Conservation (phyloP, 2,113 vertebrate genomes). For the Corythornis madagascariensis region DNA sequence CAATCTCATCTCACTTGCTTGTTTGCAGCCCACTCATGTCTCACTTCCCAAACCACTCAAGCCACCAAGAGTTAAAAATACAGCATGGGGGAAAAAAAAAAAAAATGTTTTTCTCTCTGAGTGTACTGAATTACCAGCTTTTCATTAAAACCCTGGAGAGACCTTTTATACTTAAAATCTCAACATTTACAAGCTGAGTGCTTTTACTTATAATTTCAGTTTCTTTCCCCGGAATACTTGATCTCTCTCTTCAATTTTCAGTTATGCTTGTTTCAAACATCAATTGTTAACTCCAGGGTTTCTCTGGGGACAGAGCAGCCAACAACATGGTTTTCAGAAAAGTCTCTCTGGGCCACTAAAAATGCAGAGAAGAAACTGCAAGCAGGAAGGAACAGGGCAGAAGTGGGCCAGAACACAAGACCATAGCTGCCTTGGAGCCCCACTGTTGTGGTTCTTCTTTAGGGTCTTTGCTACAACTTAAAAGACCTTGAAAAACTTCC, state of each 20-base stretch:
- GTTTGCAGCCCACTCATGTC: conserved; percentile 53
- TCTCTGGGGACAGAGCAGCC: conserved; percentile 46
- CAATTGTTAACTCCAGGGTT: conserved; percentile 44
- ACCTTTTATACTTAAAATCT: conserved; percentile 30
- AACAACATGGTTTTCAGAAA: conserved; percentile 45
- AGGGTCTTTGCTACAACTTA: not conserved
- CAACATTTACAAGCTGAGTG: conserved; percentile 62
- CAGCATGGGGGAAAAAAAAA: not conserved
- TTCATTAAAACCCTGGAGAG: conserved; percentile 55
- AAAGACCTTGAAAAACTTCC: not conserved
- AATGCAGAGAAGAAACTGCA: conserved; percentile 20
- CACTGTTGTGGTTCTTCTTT: not conserved
- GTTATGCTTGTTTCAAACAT: conserved; percentile 56
- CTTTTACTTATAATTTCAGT: conserved; percentile 66
- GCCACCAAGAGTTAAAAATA: conserved; percentile 51
- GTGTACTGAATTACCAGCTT: conserved; percentile 36
- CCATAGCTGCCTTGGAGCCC: not conserved
- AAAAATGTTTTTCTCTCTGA: not conserved
- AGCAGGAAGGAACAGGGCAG: not conserved
- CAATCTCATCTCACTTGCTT: conserved; percentile 27
- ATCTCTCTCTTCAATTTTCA: conserved; percentile 43
- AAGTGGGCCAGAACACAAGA: not conserved
- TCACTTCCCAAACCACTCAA: conserved; percentile 50
- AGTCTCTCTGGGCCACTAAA: conserved; percentile 18
- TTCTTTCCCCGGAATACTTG: conserved; percentile 40